Evolutionary conservation across 2,888 invertebrate species (phyloP), one percentile per base, ranked within the genome.

Genomic region (Zygothrica quintamaculata): DNA sequence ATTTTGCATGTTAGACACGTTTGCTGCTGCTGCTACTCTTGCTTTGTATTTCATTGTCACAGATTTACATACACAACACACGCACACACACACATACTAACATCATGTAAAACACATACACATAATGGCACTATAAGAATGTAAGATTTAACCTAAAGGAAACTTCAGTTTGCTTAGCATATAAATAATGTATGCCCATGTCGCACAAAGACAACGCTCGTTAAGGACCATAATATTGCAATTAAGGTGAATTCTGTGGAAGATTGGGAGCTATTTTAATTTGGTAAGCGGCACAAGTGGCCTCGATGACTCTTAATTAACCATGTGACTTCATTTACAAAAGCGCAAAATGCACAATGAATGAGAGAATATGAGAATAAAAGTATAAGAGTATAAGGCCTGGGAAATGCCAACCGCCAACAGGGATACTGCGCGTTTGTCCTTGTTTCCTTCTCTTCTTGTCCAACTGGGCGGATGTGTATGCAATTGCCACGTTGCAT

Each of bases 211-310:
- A 48, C 29, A 61, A 22, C 22, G 50, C 61, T 64, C 58, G 65
- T 71, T 77, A 82, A 72, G 68, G 37, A 50, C 25, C 71, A 58
- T 72, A 76, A 79, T 77, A 66, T 76, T 77, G 70, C 73, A 80
- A 80, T 80, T 84, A 84, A 75, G 53, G 31, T 9, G 31, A 15
- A 15, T 44, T 34, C 37, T 26, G 22, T 15, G 16, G 22, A 29
- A 55, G 48, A 66, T 55, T 64, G 55, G 33, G 26, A 26, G 36
- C 29, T 37, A 42, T 42, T 68, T 72, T 68, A 59, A 67, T 77
- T 66, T 58, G 59, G 61, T 62, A 73, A 70, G 70, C 60, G 65
- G 37, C 57, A 48, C 61, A 65, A 72, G 64, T 55, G 53, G 44
- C 60, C 58, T 62, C 64, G 61, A 65, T 65, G 64, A 74, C 58